phyloP scores from a whole-genome alignment of 2,888 invertebrate species.

The Amblyteles armatorius region DNA sequence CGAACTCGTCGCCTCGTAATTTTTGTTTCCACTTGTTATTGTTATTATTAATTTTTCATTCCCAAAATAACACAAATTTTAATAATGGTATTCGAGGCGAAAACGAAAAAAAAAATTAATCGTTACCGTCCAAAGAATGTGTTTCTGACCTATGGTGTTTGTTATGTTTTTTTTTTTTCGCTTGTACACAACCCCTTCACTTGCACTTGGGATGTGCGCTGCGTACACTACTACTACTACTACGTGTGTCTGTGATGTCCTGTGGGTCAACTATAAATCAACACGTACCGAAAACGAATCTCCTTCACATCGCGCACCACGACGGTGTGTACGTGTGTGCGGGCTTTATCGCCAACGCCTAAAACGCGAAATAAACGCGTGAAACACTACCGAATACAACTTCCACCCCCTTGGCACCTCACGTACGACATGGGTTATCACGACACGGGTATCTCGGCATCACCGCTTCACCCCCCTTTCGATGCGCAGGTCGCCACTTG shows the following conservation, averaged over 20 bases:
- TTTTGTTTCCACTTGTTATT: neutral
- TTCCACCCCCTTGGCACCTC: conserved; percentile 76
- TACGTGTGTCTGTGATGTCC: conserved; percentile 51
- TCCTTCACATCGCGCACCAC: conserved; percentile 61
- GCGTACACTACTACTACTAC: conserved; percentile 65
- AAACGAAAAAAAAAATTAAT: conserved; percentile 20
- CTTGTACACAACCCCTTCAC: conserved; percentile 69
- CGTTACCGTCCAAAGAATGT: conserved; percentile 37
- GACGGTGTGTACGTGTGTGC: conserved; percentile 33
- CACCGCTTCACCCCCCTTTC: conserved; percentile 81
- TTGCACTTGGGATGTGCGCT: conserved; percentile 69
- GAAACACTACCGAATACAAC: conserved; percentile 72
- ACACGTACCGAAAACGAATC: conserved; percentile 61
- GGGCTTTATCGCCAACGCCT: conserved; percentile 17
- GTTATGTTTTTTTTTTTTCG: conserved; percentile 70
- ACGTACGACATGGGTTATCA: conserved; percentile 72
- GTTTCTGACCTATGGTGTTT: conserved; percentile 70
- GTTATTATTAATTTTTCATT: conserved; percentile 9
- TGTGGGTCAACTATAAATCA: conserved; percentile 60
- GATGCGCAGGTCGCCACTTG: conserved; percentile 93
- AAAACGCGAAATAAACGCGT: conserved; percentile 51
- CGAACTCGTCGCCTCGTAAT: conserved; percentile 49
- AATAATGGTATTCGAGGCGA: neutral
- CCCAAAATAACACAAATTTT: conserved; percentile 15
- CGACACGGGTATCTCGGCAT: conserved; percentile 75